Evolutionary conservation across 2,797 vertebrate species (phyloP).

Genomic region (Echeneis naucrates): DNA sequence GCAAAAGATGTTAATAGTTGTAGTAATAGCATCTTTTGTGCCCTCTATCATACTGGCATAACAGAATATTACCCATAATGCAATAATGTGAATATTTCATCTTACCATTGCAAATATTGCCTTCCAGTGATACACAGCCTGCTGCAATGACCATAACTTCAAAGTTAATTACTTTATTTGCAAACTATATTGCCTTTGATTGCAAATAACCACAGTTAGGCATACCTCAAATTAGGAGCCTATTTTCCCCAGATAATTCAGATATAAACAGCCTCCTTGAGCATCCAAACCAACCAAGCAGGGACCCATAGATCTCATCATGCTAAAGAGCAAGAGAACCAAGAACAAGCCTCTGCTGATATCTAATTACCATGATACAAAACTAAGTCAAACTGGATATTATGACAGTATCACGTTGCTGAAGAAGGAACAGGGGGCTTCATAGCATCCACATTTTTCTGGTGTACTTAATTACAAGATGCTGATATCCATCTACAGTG

Average conservation of each 20-base stretch:
- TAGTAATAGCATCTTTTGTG: not conserved
- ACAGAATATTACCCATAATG: not conserved
- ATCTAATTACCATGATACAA: constrained; percentile 38
- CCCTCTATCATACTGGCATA: not conserved
- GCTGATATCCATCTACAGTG: constrained; percentile 56
- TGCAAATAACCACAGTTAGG: not conserved
- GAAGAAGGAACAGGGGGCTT: constrained; percentile 40
- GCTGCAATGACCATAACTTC: not conserved
- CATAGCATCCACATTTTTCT: constrained; percentile 30
- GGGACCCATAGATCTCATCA: not conserved
- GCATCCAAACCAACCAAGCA: constrained; percentile 10
- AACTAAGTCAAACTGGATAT: constrained; percentile 30
- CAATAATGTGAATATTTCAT: too few species aligned
- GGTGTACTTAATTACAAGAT: constrained; percentile 49
- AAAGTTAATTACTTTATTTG: not conserved
- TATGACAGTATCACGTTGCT: constrained; percentile 29
- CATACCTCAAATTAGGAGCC: constrained; percentile 1
- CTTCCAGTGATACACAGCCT: not conserved
- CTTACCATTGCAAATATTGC: not conserved
- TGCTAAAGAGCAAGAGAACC: constrained; percentile 14
- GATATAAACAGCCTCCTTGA: not conserved
- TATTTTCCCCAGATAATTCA: constrained; percentile 5
- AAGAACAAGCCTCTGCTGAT: constrained; percentile 1
- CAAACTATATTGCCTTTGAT: not conserved
- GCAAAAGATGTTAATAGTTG: not conserved